Conservation (phyloP, 1,140 invertebrate genomes). For the Trichomalopsis sarcophagae region DNA sequence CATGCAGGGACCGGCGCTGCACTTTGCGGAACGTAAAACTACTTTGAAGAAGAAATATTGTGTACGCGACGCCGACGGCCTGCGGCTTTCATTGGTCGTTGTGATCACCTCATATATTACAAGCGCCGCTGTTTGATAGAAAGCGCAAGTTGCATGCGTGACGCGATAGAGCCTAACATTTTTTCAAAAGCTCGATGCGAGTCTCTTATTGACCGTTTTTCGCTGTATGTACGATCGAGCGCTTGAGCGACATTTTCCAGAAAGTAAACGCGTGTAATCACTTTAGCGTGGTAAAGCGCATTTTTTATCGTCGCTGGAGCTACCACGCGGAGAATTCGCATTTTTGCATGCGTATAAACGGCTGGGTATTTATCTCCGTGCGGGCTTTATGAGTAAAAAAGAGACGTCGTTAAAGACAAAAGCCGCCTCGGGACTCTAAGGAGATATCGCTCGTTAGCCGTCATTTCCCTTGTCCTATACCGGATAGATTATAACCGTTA, state of each 20-base stretch:
- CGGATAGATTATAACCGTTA: slow-evolving; percentile 42
- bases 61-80: background rate
- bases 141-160: too few species aligned
- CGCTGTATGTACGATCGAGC: too few species aligned
- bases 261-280: too few species aligned
- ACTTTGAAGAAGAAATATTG: background rate
- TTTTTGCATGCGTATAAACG: background rate
- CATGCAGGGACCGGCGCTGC: background rate
- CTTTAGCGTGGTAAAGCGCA: background rate
- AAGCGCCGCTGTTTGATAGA: too few species aligned
- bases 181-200: too few species aligned
- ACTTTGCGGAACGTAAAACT: background rate
- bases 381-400: slow-evolving; percentile 13
- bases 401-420: slow-evolving; percentile 23
- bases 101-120: background rate
- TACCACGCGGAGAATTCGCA: background rate
- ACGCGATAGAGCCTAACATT: too few species aligned
- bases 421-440: background rate
- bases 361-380: background rate
- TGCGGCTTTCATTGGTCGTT: background rate
- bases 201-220: too few species aligned
- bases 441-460: slow-evolving; percentile 38
- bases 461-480: slow-evolving; percentile 15
- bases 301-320: background rate
- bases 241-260: too few species aligned